Evolutionary conservation across 2,113 vertebrate species (phyloP).

Genomic region (Stictonetta naevosa): DNA sequence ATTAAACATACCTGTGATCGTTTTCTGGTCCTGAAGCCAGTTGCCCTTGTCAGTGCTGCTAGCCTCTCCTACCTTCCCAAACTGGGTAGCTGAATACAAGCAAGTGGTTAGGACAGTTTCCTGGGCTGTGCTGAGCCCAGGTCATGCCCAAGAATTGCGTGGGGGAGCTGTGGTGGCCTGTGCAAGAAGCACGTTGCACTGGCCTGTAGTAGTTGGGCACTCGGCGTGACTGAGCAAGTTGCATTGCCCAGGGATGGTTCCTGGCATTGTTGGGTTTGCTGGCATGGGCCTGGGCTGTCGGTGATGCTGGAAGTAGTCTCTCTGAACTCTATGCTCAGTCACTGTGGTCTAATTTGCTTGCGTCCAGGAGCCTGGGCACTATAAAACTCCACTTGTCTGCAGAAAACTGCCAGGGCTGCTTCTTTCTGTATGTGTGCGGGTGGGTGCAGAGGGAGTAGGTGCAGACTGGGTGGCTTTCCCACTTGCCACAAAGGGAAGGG

Average conservation of each 20-base stretch:
- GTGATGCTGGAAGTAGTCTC: neutral
- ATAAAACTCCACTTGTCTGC: neutral
- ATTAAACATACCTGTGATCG: neutral
- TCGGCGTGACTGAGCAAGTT: neutral
- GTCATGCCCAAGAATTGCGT: neutral
- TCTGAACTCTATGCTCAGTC: neutral
- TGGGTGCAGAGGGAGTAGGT: neutral
- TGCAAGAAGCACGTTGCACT: neutral
- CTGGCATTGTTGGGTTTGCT: neutral
- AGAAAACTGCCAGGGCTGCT: neutral
- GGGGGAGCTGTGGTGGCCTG: neutral
- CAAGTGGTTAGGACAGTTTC: neutral
- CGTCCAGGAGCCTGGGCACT: neutral
- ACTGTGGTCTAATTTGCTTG: neutral
- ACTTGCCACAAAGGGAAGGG: fast-evolving
- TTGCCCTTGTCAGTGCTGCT: neutral
- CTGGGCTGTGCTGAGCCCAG: neutral
- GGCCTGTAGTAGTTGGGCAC: neutral
- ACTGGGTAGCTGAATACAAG: neutral
- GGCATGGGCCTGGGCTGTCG: neutral
- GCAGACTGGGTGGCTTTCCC: neutral
- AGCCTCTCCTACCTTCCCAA: neutral
- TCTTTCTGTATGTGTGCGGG: neutral
- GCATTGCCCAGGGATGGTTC: neutral
- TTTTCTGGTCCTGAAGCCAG: neutral